Base-by-base conservation (phyloP, 2,888 invertebrate species). In the Trissolcus brochymenae region DNA sequence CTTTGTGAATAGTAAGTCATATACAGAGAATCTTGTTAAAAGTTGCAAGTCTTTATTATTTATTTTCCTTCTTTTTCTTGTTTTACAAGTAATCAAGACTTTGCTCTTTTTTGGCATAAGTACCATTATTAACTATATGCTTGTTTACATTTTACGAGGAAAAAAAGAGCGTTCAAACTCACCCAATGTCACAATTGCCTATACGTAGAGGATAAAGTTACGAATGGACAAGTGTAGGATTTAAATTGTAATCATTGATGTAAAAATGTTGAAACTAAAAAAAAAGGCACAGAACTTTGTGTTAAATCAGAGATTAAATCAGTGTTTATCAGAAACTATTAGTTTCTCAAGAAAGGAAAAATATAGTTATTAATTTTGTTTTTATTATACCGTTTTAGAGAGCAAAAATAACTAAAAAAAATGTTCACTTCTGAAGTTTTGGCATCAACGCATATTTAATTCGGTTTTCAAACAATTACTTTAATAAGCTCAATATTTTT, bases 111-210 rank as follows among this genome's bases (percentile, higher is more conserved):
- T 46, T 6, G 11, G 1, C 11, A 16, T 14, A 16, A 16, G 14
- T 16, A 16, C 46, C 46, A 46, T 16, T 16, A 46, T 14, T 46
- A 46, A 46, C n/a, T 4, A 7, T 57, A 40, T 43, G 40, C 41
- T 40, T 56, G 13, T 54, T 16, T 46, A 14, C 1, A 6, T 46
- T n/a, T 46, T 1, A 54, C 54, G 14, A 54, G 29, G 35, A 29
- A 16, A 54, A 54, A 9, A 54, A 51, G 17, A 51, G n/a, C 40
- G 62, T 61, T 14, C 9, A 16, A 19, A 55, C 64, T 65, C 55
- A 65, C 64, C 64, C 64, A 35, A 25, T 21, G 17, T 55, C 54
- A 54, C 54, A 64, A 64, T 64, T 54, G 54, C 62, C 62, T 53
- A 64, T 35, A 35, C 40, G 35, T 35, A 55, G 55, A 35, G 25